These are phyloP conservation scores for Brachypalpus laphriformis DNA, from an alignment of 2,888 invertebrate species.

Conservation along the genomic window DNA sequence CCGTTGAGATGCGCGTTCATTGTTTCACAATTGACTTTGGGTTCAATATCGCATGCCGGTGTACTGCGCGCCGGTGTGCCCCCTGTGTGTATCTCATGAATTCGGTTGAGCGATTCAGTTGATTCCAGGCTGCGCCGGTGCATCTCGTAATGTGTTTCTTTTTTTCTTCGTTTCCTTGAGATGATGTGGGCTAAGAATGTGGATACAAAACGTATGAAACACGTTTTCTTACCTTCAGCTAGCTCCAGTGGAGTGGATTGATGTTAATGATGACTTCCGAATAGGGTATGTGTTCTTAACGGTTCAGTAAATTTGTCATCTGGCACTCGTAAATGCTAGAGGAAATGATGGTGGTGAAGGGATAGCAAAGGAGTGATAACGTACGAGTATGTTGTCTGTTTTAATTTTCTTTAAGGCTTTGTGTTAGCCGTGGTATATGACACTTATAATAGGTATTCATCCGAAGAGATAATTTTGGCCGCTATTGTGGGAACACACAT, in stretches of 20 bases:
- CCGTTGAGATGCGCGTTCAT: constrained; percentile 71
- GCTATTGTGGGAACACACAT: not conserved
- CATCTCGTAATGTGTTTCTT: constrained; percentile 60
- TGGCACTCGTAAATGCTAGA: constrained; percentile 47
- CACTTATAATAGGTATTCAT: constrained; percentile 39
- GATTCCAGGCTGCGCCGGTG: constrained; percentile 73
- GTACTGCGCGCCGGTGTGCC: constrained; percentile 43
- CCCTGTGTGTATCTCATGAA: constrained; percentile 59
- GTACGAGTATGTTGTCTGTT: constrained; percentile 44
- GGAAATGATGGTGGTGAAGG: constrained; percentile 53
- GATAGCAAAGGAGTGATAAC: constrained; percentile 57
- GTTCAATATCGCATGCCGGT: constrained; percentile 73
- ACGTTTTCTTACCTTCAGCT: constrained; percentile 61
- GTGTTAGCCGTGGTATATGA: constrained; percentile 21
- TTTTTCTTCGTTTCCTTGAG: constrained; percentile 56
- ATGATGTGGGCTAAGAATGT: constrained; percentile 69
- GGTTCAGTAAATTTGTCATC: constrained; percentile 73
- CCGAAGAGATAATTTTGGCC: constrained; percentile 12
- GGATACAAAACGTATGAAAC: constrained; percentile 48
- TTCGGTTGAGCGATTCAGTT: constrained; percentile 74
- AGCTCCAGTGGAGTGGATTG: constrained; percentile 68
- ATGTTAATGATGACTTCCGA: constrained; percentile 74
- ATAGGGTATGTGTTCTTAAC: constrained; percentile 70
- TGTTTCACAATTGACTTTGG: constrained; percentile 73
- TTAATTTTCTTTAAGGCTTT: constrained; percentile 55